These are phyloP conservation scores for Tetragnatha montana DNA, from an alignment of 2,888 invertebrate genomes.

Conservation along the genomic window DNA sequence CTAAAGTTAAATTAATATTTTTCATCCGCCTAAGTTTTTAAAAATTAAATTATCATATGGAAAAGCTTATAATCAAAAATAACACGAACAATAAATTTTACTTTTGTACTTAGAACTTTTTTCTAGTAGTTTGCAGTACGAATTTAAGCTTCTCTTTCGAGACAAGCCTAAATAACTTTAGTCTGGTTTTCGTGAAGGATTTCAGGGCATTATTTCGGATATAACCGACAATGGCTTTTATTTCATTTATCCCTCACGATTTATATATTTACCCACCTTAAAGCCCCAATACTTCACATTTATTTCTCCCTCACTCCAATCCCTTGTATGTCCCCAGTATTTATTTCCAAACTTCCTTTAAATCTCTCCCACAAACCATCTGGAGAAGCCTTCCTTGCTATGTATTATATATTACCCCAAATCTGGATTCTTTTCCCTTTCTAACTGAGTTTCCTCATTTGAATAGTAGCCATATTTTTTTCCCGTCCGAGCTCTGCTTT, in stretches of 20 bases:
- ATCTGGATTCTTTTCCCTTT: conserved; percentile 5
- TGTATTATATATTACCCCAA: conserved; percentile 53
- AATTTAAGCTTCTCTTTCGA: too few species aligned
- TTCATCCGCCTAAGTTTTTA: too few species aligned
- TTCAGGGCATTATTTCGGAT: not conserved
- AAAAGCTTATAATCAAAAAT: too few species aligned
- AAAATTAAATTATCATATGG: too few species aligned
- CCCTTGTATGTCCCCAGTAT: not conserved
- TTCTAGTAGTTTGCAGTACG: too few species aligned
- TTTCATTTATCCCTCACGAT: not conserved
- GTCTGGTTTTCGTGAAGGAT: not conserved
- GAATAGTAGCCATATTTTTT: conserved; percentile 51
- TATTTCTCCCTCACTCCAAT: conserved; percentile 19
- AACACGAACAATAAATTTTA: too few species aligned
- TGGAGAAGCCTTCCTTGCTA: conserved; percentile 2
- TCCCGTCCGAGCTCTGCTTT: conserved; percentile 31
- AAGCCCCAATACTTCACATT: not conserved
- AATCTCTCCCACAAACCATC: conserved; percentile 21
- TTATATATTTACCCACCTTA: not conserved
- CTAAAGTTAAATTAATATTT: too few species aligned
- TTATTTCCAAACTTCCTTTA: conserved; percentile 28
- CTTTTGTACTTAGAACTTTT: too few species aligned
- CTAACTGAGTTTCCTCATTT: conserved; percentile 53
- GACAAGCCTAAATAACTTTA: too few species aligned
- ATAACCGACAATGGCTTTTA: not conserved